Percentiles rank a stretch among this genome's conserved stretches.
phyloP scores from a whole-genome alignment of 2,113 vertebrate genomes.

The Callocephalon fimbriatum region DNA sequence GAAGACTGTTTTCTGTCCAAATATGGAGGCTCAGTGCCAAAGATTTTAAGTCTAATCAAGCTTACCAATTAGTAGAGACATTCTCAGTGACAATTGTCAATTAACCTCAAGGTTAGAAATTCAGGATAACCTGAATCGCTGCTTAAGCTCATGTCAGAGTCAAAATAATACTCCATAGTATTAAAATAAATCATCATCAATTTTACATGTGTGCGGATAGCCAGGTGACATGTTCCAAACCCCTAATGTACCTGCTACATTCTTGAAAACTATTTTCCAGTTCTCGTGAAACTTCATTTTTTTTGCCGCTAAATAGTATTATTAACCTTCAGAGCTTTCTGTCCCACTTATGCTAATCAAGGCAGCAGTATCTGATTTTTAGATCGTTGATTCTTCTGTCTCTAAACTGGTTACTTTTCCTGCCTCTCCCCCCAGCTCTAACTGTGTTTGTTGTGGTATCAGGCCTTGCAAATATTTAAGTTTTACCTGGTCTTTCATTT shows the following conservation, averaged over 20 bases:
- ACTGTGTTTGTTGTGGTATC: rapidly evolving
- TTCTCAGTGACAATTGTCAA: constrained; percentile 57
- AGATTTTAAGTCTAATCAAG: constrained; percentile 40
- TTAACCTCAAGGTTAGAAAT: constrained; percentile 60
- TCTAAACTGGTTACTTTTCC: background rate
- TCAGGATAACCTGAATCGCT: background rate
- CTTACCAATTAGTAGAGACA: constrained; percentile 30
- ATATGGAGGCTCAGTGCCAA: background rate
- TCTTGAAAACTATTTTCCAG: background rate
- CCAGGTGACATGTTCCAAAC: background rate
- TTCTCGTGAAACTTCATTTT: background rate
- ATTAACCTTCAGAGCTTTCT: constrained; percentile 26
- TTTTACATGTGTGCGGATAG: background rate
- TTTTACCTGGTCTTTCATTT: background rate
- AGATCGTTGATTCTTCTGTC: background rate
- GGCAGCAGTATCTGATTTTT: background rate
- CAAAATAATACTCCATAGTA: background rate
- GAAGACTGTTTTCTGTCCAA: constrained; percentile 1
- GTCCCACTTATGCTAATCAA: background rate
- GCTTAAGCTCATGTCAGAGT: background rate
- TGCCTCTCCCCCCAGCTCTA: background rate
- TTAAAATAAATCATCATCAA: constrained; percentile 21
- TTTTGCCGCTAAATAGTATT: background rate
- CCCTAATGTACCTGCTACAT: background rate
- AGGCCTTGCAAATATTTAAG: background rate